phyloP scores from a whole-genome alignment of 2,113 vertebrate species.

The Meles meles region DNA sequence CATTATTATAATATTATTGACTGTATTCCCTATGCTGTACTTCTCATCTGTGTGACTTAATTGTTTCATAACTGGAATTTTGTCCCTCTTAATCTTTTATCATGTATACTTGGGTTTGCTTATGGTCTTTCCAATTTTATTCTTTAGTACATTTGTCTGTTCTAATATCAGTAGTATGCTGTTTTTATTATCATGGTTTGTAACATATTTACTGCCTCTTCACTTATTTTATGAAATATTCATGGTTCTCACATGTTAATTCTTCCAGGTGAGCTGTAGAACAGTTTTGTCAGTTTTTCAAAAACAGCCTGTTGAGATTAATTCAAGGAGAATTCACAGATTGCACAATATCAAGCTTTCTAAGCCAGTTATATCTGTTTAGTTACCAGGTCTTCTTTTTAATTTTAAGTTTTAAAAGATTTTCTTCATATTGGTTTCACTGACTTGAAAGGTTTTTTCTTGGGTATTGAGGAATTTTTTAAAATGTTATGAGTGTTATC shows the following conservation, averaged over 20 bases:
- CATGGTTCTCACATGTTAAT: neutral
- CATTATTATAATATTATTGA: neutral
- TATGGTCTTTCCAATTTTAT: neutral
- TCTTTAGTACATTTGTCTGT: neutral
- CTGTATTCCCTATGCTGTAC: neutral
- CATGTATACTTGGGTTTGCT: neutral
- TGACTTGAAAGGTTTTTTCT: neutral
- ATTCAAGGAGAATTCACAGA: neutral
- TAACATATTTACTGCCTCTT: slow-evolving; percentile 11
- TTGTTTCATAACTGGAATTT: neutral
- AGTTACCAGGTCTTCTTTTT: neutral
- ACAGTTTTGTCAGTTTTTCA: neutral
- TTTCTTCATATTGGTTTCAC: neutral
- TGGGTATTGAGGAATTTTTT: neutral
- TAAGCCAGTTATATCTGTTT: neutral
- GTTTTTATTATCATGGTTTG: slow-evolving; percentile 17
- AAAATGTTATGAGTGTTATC: neutral
- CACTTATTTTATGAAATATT: neutral
- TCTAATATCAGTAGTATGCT: neutral
- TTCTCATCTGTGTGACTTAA: neutral
- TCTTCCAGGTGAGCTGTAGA: neutral
- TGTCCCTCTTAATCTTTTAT: neutral
- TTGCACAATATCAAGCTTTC: neutral
- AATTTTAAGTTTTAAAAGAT: slow-evolving; percentile 2
- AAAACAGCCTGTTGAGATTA: neutral